Evolutionary conservation across 2,888 invertebrate genomes (phyloP), one percentile per base, ranked within the genome.

Genomic region (Xanthia togata): DNA sequence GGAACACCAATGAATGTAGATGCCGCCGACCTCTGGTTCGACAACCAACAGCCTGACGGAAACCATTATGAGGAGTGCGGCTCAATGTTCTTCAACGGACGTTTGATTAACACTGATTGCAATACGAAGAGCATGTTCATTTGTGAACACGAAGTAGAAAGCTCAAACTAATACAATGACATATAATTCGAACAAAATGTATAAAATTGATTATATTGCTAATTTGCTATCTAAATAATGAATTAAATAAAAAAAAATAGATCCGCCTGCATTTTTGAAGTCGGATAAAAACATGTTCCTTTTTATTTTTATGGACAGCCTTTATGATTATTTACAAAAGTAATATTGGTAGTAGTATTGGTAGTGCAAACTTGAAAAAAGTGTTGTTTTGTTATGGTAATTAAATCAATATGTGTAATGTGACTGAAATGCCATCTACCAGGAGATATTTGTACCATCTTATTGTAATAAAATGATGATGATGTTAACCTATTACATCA

Each of bases 21-120:
- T 57, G 93, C 93, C 0, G 93, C 93, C 0, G 94, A 93, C 74
- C 23, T 17, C 0, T 84, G 84, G 12, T 95, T 94, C 94, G 92
- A 91, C 11, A 81, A 87, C 65, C 84, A 88, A 3, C 94, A 95
- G 63, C 95, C 59, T 31, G 59, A 17, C 94, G 0, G 94, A 94
- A 71, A 93, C 17, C 55, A 26, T 14, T 57, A 17, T 55, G 17
- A 31, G 23, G 38, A 76, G 75, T 76, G 75, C 38, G 75, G 96
- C 9, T 92, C 93, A 3, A 94, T 95, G 94, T 94, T 93, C 84
- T 94, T 91, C 88, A 89, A 90, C 53, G 95, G 95, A 8, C 81
- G 86, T 0, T 88, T 95, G 1, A 94, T 94, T 72, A 93, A 93
- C 78, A 87, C 94, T 11, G 84, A 85, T n/a, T 96, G 95, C 69